Percentiles rank a stretch among this genome's conserved stretches.
These are phyloP conservation scores for Trachops cirrhosus DNA, from an alignment of 2,797 vertebrate genomes.

Conservation along the genomic window DNA sequence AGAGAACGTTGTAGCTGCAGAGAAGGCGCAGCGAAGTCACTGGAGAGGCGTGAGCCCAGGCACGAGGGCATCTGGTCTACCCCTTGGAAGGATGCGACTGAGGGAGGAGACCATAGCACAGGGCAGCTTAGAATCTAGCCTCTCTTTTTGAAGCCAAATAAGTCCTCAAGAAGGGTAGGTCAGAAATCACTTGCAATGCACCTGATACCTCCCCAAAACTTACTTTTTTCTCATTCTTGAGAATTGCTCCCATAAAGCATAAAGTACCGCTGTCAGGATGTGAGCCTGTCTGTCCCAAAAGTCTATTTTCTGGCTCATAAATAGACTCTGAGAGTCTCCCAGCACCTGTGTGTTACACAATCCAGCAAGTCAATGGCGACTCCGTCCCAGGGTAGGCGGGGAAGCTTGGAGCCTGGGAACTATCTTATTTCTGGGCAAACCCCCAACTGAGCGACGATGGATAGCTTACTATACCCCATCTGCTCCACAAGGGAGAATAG, in stretches of 20 bases:
- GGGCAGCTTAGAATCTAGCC: neutral
- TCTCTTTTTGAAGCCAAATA: neutral
- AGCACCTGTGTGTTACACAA: neutral
- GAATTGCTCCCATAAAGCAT: neutral
- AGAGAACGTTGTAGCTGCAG: fast-evolving
- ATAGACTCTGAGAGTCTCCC: neutral
- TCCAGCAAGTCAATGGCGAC: neutral
- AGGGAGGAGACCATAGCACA: neutral
- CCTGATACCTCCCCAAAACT: neutral
- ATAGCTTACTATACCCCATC: neutral
- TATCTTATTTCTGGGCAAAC: neutral
- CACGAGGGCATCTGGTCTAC: fast-evolving
- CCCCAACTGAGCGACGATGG: neutral
- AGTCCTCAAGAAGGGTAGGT: neutral
- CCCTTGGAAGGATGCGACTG: neutral
- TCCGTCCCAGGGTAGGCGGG: neutral
- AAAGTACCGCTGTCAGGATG: neutral
- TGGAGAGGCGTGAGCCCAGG: fast-evolving
- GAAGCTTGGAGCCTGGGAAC: neutral
- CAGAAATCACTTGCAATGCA: neutral
- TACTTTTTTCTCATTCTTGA: neutral
- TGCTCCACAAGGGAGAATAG: neutral
- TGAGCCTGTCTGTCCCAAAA: neutral
- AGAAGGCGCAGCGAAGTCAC: too few relatives aligned
- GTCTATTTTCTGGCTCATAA: neutral